Evolutionary conservation across 2,888 invertebrate genomes (phyloP).

Genomic region (Blera fallax): DNA sequence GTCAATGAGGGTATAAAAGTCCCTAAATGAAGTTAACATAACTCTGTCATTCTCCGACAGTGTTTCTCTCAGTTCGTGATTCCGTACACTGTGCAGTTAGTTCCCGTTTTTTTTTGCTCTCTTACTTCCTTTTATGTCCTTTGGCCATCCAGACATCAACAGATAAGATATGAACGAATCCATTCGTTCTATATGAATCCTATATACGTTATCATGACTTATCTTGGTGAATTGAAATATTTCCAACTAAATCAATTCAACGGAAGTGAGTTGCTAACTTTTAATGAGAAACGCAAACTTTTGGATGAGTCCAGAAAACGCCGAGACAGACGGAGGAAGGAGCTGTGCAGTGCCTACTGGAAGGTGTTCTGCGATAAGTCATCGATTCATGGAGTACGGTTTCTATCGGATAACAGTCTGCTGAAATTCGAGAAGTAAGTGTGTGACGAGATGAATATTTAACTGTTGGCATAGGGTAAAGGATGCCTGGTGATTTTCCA

Average conservation of each 20-base stretch:
- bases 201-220: constrained; percentile 53
- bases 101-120: neutral
- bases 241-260: constrained; percentile 65
- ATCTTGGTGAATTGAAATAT: constrained; percentile 64
- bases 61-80: constrained; percentile 28
- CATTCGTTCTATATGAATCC: constrained; percentile 1
- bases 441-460: constrained; percentile 12
- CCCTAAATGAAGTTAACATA: constrained; percentile 51
- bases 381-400: constrained; percentile 78
- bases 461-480: neutral
- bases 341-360: constrained; percentile 71
- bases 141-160: neutral
- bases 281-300: constrained; percentile 53
- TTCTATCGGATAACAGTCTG: constrained; percentile 77
- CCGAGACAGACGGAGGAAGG: constrained; percentile 4
- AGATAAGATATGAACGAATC: neutral
- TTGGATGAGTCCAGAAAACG: constrained; percentile 33
- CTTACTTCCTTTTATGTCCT: neutral
- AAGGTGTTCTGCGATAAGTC: constrained; percentile 76
- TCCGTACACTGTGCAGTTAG: neutral
- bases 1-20: constrained; percentile 54
- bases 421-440: constrained; percentile 77
- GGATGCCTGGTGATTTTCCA: neutral
- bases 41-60: constrained; percentile 49
- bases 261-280: constrained; percentile 66